Conservation (phyloP, 2,797 vertebrate species). For the Xenops minutus region DNA sequence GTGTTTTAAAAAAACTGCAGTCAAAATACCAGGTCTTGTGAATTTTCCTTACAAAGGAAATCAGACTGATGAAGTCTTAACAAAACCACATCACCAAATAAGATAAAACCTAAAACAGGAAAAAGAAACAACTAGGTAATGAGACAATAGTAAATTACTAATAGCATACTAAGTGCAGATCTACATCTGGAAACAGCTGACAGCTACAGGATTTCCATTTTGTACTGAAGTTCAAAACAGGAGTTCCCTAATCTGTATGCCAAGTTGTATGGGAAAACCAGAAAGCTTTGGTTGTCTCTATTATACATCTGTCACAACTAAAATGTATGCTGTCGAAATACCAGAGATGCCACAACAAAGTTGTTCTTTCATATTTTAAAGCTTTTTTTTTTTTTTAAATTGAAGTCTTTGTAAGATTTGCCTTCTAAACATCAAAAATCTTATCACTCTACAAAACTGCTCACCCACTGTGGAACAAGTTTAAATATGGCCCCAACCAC, state of each 20-base stretch:
- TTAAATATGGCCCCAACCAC: not conserved
- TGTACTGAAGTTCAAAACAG: not conserved
- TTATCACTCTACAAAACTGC: not conserved
- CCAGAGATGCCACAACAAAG: not conserved
- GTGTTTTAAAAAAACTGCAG: not conserved
- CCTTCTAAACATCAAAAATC: not conserved
- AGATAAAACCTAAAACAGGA: slow-evolving; percentile 38
- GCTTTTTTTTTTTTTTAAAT: not conserved
- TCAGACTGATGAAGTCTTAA: slow-evolving; percentile 13
- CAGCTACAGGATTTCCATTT: slow-evolving; percentile 9
- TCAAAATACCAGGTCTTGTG: slow-evolving; percentile 9
- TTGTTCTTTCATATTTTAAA: not conserved
- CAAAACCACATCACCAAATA: slow-evolving; percentile 42
- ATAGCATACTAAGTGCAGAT: slow-evolving; percentile 27
- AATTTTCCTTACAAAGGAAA: slow-evolving; percentile 45
- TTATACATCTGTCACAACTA: not conserved
- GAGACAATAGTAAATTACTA: slow-evolving; percentile 45
- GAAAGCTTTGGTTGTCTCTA: not conserved
- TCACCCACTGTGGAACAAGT: not conserved
- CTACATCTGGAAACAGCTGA: slow-evolving; percentile 53
- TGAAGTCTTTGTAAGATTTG: not conserved
- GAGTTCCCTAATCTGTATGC: not conserved
- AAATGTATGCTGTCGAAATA: not conserved
- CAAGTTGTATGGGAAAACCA: not conserved
- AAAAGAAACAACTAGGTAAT: slow-evolving; percentile 36